These are phyloP conservation scores for Misgurnus anguillicaudatus DNA, from an alignment of 2,113 vertebrate species.

Conservation along the genomic window DNA sequence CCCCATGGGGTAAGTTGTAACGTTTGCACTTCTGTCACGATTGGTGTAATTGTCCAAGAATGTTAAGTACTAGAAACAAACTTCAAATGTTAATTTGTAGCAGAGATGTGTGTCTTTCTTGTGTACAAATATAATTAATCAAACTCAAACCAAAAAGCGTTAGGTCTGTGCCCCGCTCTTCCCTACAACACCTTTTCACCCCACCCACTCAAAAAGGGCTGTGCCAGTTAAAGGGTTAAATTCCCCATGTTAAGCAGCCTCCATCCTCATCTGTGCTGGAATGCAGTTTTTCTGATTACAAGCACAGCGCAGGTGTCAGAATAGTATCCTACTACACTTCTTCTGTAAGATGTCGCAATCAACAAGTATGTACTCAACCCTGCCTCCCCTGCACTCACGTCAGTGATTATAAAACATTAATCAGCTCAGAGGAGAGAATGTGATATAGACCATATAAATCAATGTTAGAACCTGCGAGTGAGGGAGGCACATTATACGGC, in stretches of 20 bases:
- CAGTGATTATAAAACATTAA: slow-evolving; percentile 41
- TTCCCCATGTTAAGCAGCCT: slow-evolving; percentile 21
- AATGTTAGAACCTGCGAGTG: slow-evolving; percentile 17
- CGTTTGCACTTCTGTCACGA: no score
- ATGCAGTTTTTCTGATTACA: slow-evolving; percentile 31
- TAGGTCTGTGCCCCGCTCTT: no score
- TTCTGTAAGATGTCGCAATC: slow-evolving; percentile 21
- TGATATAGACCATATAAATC: slow-evolving; percentile 41
- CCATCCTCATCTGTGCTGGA: background rate
- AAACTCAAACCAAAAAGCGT: no score
- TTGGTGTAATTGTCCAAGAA: no score
- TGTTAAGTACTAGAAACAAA: no score
- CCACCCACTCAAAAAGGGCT: no score
- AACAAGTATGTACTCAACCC: slow-evolving; percentile 1
- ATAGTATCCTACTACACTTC: slow-evolving; percentile 10
- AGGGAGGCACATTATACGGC: slow-evolving; percentile 22
- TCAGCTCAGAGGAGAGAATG: slow-evolving; percentile 20
- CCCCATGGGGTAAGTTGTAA: no score
- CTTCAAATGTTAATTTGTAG: no score
- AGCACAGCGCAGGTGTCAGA: slow-evolving; percentile 23
- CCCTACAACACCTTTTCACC: no score
- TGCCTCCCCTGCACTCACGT: slow-evolving; percentile 7
- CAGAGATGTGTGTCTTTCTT: no score
- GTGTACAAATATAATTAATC: no score
- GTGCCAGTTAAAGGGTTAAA: no score